Conservation (phyloP, 1,140 invertebrate species). For the Helicoverpa zea region DNA sequence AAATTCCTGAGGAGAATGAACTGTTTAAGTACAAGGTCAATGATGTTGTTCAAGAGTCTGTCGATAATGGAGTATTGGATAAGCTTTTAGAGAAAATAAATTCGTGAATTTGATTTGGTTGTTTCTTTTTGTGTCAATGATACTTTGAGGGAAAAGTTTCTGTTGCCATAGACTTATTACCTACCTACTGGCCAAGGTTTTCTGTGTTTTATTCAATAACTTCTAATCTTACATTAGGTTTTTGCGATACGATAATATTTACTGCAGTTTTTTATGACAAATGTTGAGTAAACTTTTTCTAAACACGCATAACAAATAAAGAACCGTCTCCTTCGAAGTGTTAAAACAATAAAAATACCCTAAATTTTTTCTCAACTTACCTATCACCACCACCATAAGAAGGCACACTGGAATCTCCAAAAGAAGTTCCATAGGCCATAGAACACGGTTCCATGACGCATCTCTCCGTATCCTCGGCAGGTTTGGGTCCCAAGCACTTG, state of each 20-base stretch:
- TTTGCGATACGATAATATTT: too few relatives aligned
- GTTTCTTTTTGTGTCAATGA: not conserved
- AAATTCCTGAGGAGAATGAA: slow-evolving; percentile 48
- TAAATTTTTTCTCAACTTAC: slow-evolving; percentile 56
- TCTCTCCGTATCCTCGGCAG: slow-evolving; percentile 92
- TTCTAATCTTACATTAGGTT: too few relatives aligned
- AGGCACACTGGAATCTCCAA: slow-evolving; percentile 88
- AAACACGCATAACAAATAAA: too few relatives aligned
- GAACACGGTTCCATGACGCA: slow-evolving; percentile 93
- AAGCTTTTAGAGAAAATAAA: slow-evolving; percentile 59
- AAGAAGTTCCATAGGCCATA: slow-evolving; percentile 87
- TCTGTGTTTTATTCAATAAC: too few relatives aligned
- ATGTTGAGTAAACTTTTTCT: too few relatives aligned
- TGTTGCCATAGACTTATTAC: too few relatives aligned
- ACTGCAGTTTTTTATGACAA: too few relatives aligned
- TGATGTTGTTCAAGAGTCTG: slow-evolving; percentile 74
- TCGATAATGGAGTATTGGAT: slow-evolving; percentile 69
- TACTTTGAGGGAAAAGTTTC: too few relatives aligned
- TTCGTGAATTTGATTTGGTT: slow-evolving; percentile 1
- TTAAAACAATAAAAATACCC: too few relatives aligned
- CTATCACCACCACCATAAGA: slow-evolving; percentile 76
- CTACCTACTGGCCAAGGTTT: too few relatives aligned
- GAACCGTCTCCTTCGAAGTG: too few relatives aligned
- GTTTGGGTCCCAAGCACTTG: slow-evolving; percentile 95
- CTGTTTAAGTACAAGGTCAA: slow-evolving; percentile 69